Percentiles rank a stretch among this genome's conserved stretches.
Evolutionary conservation across 2,888 invertebrate genomes (phyloP).

Genomic region (Thymelicus acteon): DNA sequence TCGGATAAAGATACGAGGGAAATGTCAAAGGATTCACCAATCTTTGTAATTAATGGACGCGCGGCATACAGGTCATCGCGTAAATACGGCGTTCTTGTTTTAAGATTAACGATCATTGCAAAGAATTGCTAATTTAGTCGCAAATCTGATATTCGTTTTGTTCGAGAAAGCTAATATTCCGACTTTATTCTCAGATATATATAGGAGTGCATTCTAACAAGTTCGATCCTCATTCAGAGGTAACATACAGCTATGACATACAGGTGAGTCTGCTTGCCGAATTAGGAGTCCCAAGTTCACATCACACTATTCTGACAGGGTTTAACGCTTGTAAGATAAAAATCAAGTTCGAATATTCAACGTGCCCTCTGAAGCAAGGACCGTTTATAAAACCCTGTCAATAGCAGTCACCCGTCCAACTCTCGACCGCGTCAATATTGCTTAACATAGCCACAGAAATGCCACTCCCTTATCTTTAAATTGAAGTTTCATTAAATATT

Average conservation of each 20-base stretch:
- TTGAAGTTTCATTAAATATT: background rate
- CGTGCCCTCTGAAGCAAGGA: background rate
- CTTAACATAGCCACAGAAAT: background rate
- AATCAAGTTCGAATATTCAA: no score
- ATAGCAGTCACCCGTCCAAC: background rate
- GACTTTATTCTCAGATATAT: no score
- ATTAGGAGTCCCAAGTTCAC: no score
- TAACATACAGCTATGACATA: no score
- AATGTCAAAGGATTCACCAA: conserved; percentile 25
- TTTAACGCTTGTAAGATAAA: background rate
- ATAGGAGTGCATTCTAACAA: no score
- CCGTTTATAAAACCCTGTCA: background rate
- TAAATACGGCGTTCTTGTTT: conserved; percentile 14
- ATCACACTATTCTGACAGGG: background rate
- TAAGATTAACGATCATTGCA: conserved; percentile 4
- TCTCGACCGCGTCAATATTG: background rate
- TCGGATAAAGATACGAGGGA: conserved; percentile 25
- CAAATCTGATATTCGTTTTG: no score
- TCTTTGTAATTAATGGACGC: conserved; percentile 17
- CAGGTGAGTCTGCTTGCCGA: no score
- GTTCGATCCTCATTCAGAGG: no score
- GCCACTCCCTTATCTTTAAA: conserved; percentile 6
- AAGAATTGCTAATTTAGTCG: background rate
- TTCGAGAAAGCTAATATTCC: no score
- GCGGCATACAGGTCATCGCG: conserved; percentile 12